Evolutionary conservation across 23 tunicate genomes (phyloP).

Genomic region (Phallusia fumigata): DNA sequence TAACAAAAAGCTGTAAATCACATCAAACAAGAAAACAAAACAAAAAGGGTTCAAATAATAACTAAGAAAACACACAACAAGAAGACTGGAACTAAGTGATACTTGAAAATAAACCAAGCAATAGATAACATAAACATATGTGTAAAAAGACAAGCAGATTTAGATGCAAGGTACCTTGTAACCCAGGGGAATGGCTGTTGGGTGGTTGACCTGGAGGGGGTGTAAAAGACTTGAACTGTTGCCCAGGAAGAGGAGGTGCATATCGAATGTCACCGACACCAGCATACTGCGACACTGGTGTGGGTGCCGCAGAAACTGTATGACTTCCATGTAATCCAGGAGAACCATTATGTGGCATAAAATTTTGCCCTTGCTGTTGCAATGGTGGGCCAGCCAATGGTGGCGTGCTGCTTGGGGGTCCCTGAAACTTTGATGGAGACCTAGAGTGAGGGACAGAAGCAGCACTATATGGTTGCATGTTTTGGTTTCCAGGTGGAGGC

Average conservation of each 20-base stretch:
- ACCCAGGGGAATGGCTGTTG: conserved; percentile 4
- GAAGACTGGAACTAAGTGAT: no score
- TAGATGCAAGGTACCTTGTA: neutral
- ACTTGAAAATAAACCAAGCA: neutral
- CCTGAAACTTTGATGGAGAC: neutral
- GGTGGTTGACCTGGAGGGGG: conserved; percentile 12
- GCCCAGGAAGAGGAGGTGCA: conserved; percentile 15
- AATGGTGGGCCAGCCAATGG: neutral
- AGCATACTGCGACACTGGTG: neutral
- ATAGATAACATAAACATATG: neutral
- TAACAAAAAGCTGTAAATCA: no score
- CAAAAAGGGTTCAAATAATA: no score
- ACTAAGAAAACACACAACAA: no score
- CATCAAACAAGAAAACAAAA: no score
- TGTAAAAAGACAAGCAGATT: neutral
- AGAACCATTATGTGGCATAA: neutral
- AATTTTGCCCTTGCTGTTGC: neutral
- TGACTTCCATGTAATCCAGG: neutral
- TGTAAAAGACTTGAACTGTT: conserved; percentile 10
- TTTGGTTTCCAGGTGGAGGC: neutral
- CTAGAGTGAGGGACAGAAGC: no score
- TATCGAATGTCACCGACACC: neutral
- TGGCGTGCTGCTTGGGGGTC: neutral
- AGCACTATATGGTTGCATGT: neutral
- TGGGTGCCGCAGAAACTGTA: neutral